Base-by-base conservation (phyloP, 2,888 invertebrate genomes). In the Drosophila antonietae region DNA sequence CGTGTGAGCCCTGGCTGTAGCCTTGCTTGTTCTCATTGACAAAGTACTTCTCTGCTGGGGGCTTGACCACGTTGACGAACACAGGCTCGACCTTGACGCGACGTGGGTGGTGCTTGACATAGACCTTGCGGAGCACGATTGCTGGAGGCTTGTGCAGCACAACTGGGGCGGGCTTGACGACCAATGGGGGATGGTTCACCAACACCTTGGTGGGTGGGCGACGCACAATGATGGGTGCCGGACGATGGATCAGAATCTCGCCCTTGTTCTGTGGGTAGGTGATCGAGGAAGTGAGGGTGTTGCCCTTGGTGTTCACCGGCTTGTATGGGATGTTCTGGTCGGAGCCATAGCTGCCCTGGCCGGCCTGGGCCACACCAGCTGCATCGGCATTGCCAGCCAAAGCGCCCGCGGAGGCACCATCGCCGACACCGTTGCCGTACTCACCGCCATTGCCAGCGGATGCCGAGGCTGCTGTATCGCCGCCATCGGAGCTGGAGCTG, bases 71-170 rank as follows among this genome's bases (percentile, higher is more conserved):
- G 59, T 92, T 92, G 47, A 93, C 92, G 68, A 91, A 91, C 39
- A 92, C 92, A 31, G 93, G 93, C 71, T 92, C 92, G 33, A 92
- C 91, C 85, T 91, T 91, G 49, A 92, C 90, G 77, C 91, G 90
- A 49, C 91, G 91, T 73, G 92, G 92, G 51, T 92, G 90, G 73
- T 91, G 89, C 81, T 92, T 92, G 20, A 92, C 86, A 68, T 85
- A 88, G 44, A 92, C 91, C 83, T 91, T 92, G 77, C 92, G 92
- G 47, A 92, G 74, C 2, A 93, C 90, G n/a, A 91, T 90, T 85
- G 92, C 90, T 83, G 92, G 92, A n/a, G 92, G 92, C 74, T 91
- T 92, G 84, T 93, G 92, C 20, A 93, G 81, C 61, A 93, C 91
- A 75, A 93, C 92, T 72, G 93, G 92, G 18, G 92, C 92, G 61